Base-by-base conservation (phyloP, 2,888 invertebrate species). In the Agriopis leucophaearia region DNA sequence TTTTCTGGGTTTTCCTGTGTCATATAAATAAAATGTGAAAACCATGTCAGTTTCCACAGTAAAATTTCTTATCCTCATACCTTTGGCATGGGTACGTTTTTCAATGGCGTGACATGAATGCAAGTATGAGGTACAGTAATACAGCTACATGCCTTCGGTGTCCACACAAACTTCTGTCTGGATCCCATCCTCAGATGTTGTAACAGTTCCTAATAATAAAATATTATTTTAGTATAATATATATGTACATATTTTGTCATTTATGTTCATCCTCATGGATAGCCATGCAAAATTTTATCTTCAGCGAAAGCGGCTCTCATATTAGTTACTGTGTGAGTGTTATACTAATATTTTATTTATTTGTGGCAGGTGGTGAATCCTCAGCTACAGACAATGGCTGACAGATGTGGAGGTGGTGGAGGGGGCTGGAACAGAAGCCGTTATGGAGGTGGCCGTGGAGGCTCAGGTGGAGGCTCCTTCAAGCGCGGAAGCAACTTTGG, bases 141-240 rank as follows among this genome's bases (percentile, higher is more conserved):
- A 89, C 91, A 95, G 94, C 95, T 96, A 95, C 92, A 95, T 96
- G 96, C 96, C 96, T 96, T 96, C 96, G 96, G 96, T 96, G 96
- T 96, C 95, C 96, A 96, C 95, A 95, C 95, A 82, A 72, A 68
- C 70, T 71, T 77, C 89, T 94, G 95, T 96, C 96, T 96, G 96
- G 95, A 96, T 96, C 94, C 96, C 96, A 96, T 96, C 96, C 96
- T 96, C 96, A 94, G 94, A 92, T 94, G 95, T 9, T 55, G 55
- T 55, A 55, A 55, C 55, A 55, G 18, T 27, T 48, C 16, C 13
- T 47, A 5, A 12, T 12, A 42, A 42, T 42, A n/a, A n/a, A 45
- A 44, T n/a, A n/a, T 44, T 13, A 7, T n/a, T 13, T 44, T 6
- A n/a, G 13, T 15, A 18, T 12, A 10, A 10, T 4, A 6, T 10